phyloP scores from a whole-genome alignment of 1,140 invertebrate species.

The Drosophila kepulauana region DNA sequence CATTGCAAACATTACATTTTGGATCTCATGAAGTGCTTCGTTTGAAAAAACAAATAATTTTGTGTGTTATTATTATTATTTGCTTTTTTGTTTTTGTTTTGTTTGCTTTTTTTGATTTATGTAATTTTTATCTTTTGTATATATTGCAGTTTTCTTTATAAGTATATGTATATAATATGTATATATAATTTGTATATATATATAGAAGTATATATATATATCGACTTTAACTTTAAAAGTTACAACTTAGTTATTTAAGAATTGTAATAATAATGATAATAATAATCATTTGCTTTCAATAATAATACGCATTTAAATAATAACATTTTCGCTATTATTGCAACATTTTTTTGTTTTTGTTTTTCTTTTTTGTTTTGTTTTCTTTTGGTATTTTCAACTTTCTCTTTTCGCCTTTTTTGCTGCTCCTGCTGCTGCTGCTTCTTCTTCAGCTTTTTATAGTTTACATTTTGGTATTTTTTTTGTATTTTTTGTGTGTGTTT shows the following conservation, averaged over 20 bases:
- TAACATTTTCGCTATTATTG: constrained; percentile 83
- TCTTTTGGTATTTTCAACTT: constrained; percentile 37
- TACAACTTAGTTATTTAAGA: constrained; percentile 76
- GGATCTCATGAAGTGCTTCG: neutral
- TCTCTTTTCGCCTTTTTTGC: constrained; percentile 13
- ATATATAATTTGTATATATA: constrained; percentile 50
- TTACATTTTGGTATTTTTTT: constrained; percentile 39
- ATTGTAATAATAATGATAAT: constrained; percentile 67
- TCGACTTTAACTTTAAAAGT: constrained; percentile 78
- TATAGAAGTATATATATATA: constrained; percentile 54
- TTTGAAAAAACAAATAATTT: constrained; percentile 25
- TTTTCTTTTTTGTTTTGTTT: constrained; percentile 14
- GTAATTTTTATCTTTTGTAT: constrained; percentile 70
- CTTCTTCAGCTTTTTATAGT: constrained; percentile 27
- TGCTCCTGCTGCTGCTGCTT: constrained; percentile 4
- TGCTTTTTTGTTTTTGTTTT: constrained; percentile 29
- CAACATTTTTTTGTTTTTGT: constrained; percentile 54
- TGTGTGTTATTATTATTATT: constrained; percentile 24
- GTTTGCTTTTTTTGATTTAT: constrained; percentile 69
- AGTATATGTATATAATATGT: constrained; percentile 65
- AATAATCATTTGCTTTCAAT: constrained; percentile 72
- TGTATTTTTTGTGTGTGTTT: constrained; percentile 12
- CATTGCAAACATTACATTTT: constrained; percentile 36
- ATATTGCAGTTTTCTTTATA: constrained; percentile 75
- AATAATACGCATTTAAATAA: constrained; percentile 79